phyloP scores from a whole-genome alignment of 2,888 invertebrate genomes.

The Dolichomitus sp. region DNA sequence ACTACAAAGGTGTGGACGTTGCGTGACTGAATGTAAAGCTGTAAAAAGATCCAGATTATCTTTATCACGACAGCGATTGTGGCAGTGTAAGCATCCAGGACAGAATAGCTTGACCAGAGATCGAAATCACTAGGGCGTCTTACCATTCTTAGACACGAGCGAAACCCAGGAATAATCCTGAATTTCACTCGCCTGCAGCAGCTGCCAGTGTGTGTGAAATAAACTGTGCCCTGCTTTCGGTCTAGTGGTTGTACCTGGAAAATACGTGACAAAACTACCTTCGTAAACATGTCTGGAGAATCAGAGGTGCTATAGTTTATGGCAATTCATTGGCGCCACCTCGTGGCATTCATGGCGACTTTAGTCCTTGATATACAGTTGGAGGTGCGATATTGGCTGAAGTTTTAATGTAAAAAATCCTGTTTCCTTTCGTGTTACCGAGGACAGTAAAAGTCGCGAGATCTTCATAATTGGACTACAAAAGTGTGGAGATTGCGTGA shows the following conservation, averaged over 20 bases:
- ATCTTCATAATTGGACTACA: background rate
- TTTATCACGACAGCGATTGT: background rate
- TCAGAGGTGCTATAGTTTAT: background rate
- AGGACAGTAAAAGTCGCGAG: background rate
- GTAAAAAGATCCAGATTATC: background rate
- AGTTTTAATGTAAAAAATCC: background rate
- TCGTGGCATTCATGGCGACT: constrained; percentile 4
- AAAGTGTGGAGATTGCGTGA: background rate
- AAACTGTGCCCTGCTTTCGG: background rate
- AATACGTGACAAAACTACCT: constrained; percentile 21
- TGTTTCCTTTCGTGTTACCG: background rate
- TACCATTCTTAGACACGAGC: background rate
- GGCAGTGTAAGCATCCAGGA: background rate
- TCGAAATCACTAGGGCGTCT: constrained; percentile 36
- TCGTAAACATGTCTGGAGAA: constrained; percentile 11
- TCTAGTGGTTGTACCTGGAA: background rate
- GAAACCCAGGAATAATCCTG: no score
- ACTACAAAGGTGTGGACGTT: background rate
- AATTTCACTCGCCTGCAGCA: background rate
- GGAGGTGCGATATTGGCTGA: background rate
- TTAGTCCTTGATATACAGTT: background rate
- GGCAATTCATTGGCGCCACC: constrained; percentile 20
- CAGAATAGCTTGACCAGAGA: constrained; percentile 1
- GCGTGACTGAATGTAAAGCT: background rate
- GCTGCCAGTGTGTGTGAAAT: constrained; percentile 22